Percentiles rank a stretch among this genome's conserved stretches.
Evolutionary conservation across 2,888 invertebrate species (phyloP).

Genomic region (Lasioglossum lativentre): DNA sequence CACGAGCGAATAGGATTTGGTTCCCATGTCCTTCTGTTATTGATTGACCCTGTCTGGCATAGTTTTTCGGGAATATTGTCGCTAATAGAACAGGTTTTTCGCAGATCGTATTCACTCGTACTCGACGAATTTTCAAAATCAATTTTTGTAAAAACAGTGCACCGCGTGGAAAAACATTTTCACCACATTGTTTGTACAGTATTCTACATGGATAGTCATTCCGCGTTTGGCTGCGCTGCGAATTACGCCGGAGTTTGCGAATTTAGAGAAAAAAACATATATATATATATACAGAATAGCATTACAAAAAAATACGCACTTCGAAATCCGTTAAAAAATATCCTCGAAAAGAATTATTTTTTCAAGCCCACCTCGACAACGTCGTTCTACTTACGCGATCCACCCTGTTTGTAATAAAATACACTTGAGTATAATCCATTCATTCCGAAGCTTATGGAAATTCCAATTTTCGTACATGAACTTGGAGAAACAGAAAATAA

Average conservation of each 20-base stretch:
- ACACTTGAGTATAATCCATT: background rate
- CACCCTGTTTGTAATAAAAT: background rate
- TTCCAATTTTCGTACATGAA: background rate
- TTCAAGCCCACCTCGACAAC: background rate
- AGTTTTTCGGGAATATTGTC: background rate
- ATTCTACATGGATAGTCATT: background rate
- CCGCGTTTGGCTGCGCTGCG: background rate
- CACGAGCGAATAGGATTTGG: background rate
- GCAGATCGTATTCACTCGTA: background rate
- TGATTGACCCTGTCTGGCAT: background rate
- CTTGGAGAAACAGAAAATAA: background rate
- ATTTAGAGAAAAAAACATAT: background rate
- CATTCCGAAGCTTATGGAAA: background rate
- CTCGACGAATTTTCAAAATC: background rate
- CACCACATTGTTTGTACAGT: background rate
- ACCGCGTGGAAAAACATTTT: background rate
- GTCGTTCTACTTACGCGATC: background rate
- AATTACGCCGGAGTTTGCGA: background rate
- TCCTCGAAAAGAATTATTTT: too few relatives aligned
- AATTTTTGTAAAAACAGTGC: background rate
- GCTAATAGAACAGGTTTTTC: background rate
- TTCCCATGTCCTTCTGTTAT: background rate
- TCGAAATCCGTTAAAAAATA: background rate
- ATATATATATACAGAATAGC: background rate
- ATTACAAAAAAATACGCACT: background rate